Base-by-base conservation (phyloP, 2,113 vertebrate species). In the Cyphomyrus plagiostoma region DNA sequence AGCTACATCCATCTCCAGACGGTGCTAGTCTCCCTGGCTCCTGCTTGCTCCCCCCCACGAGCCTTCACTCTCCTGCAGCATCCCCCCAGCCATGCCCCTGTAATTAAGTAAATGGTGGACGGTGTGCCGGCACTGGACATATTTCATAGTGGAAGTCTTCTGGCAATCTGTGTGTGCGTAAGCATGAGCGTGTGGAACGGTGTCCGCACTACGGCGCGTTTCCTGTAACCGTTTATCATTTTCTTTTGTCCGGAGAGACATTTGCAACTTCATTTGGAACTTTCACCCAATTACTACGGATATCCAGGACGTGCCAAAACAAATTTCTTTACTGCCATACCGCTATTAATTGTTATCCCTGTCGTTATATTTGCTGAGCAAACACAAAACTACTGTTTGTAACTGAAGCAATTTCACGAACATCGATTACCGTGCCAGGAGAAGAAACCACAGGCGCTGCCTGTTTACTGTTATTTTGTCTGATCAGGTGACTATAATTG, bases 21-120 rank as follows among this genome's bases (percentile, higher is more conserved):
- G 23, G 45, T 52, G 48, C 48, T 52, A 50, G 84, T 26, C 39
- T 83, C 45, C 80, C 19, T 83, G 80, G 21, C 80, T 83, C 80
- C 42, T 3, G 3, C 80, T n/a, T 48, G 48, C 39, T 82, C 13
- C 13, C 80, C 19, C 42, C 58, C 46, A 17, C 15, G 23, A 50
- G 9, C 85, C 15, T 21, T 50, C 45, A 30, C 46, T 80, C 46
- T 80, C 48, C 48, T 45, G 26, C 88, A 46, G 6, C 17, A 35
- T 49, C 62, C n/a, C 4, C 62, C 58, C 74, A 89, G 70, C 88
- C 77, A 56, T 35, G 30, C 46, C 21, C 45, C 74, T n/a, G 49
- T 89, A 89, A 89, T 89, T 89, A 80, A 89, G 77, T 82, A 89
- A 89, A 80, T 83, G 88, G 88, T n/a, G 48, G 48, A 52, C 30